Evolutionary conservation across 1,140 invertebrate genomes (phyloP).

Genomic region (Drosophila chauvacae): DNA sequence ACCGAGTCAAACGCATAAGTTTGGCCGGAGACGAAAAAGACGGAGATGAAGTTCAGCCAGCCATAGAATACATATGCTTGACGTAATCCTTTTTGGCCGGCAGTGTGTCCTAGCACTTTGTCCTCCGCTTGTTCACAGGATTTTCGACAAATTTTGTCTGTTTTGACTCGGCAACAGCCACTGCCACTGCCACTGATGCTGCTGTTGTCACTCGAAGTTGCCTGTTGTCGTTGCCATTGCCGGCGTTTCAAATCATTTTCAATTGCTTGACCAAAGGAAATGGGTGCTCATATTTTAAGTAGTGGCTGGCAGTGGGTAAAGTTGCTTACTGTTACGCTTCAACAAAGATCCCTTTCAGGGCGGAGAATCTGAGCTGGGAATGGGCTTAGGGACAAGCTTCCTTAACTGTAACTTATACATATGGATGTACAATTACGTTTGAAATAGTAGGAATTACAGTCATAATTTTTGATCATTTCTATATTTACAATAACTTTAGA

Average conservation of each 20-base stretch:
- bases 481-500: too few species aligned
- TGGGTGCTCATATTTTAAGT: slow-evolving; percentile 81
- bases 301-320: slow-evolving; percentile 57
- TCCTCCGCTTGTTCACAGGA: slow-evolving; percentile 79
- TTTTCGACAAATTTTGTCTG: slow-evolving; percentile 79
- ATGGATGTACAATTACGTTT: slow-evolving; percentile 4
- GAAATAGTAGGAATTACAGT: not conserved
- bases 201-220: slow-evolving; percentile 31
- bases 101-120: slow-evolving; percentile 74
- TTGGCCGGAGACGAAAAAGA: slow-evolving; percentile 49
- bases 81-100: slow-evolving; percentile 78
- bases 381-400: slow-evolving; percentile 2
- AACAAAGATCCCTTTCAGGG: slow-evolving; percentile 49
- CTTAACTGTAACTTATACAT: slow-evolving; percentile 14
- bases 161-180: slow-evolving; percentile 65
- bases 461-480: too few species aligned
- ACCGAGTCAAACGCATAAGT: slow-evolving; percentile 67
- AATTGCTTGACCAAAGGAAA: slow-evolving; percentile 80
- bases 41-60: slow-evolving; percentile 46
- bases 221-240: slow-evolving; percentile 11
- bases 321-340: slow-evolving; percentile 78
- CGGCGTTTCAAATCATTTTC: slow-evolving; percentile 69
- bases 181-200: slow-evolving; percentile 7
- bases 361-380: not conserved
- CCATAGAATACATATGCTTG: slow-evolving; percentile 80